Percentiles rank a stretch among this genome's conserved stretches.
phyloP scores from a whole-genome alignment of 2,113 vertebrate genomes.

The Sylvietta virens region DNA sequence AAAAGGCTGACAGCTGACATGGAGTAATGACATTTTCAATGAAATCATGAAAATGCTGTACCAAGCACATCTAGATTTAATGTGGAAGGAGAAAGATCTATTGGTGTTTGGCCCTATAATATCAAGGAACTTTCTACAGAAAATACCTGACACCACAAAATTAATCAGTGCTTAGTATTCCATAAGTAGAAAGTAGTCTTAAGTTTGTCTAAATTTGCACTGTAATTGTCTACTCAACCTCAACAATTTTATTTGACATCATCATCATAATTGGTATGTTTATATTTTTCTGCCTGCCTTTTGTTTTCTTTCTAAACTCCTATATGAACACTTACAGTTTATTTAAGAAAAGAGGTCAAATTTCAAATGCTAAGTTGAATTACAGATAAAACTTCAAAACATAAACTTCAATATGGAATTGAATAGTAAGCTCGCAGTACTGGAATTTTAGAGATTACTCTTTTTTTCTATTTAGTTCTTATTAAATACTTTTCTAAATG shows the following conservation, averaged over 20 bases:
- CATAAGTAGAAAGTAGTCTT: not conserved
- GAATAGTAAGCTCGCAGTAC: not conserved
- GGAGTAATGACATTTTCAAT: conserved; percentile 1
- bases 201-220: not conserved
- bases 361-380: not conserved
- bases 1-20: conserved; percentile 8
- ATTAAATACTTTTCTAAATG: not conserved
- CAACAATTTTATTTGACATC: not conserved
- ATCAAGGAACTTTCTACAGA: not conserved
- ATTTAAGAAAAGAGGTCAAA: not conserved
- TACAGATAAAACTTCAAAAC: not conserved
- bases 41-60: conserved; percentile 6
- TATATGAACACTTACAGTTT: not conserved
- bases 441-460: not conserved
- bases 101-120: not conserved
- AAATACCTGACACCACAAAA: not conserved
- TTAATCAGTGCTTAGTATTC: not conserved
- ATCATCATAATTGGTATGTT: not conserved
- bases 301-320: not conserved
- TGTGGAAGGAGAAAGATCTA: not conserved
- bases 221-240: not conserved
- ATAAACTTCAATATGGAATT: not conserved
- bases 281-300: not conserved
- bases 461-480: not conserved
- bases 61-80: not conserved